A percentile compares a stretch with the other conserved stretches of the same genome.
Conservation (phyloP, 2,797 vertebrate species). For the Melanotaenia parkinsoni region DNA sequence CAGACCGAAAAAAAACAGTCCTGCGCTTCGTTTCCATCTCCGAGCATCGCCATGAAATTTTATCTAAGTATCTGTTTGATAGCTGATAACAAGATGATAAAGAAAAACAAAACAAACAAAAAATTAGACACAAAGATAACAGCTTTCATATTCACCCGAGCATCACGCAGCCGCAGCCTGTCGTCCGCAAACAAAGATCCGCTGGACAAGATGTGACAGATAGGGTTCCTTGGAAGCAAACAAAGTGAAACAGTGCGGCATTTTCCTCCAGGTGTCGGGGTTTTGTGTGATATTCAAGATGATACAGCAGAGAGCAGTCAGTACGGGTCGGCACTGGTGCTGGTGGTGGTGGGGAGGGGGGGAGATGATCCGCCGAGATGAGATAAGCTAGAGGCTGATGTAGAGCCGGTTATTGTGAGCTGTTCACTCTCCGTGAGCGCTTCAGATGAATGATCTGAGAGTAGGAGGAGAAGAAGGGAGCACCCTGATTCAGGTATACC, state of each 20-base stretch:
- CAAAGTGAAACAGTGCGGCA: conserved; percentile 58
- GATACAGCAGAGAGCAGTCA: conserved; percentile 23
- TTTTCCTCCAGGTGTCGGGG: conserved; percentile 16
- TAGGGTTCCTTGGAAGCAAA: conserved; percentile 34
- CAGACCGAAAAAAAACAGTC: background rate
- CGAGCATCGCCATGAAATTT: background rate
- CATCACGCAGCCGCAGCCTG: conserved; percentile 64
- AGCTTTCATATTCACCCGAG: conserved; percentile 60
- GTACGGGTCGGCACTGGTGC: conserved; percentile 40
- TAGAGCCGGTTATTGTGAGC: conserved; percentile 45
- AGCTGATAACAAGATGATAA: conserved; percentile 20
- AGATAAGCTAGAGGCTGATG: conserved; percentile 48
- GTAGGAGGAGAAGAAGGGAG: conserved; percentile 40
- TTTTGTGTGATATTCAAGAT: conserved; percentile 22
- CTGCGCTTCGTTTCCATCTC: background rate
- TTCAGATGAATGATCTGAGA: conserved; percentile 36
- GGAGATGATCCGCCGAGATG: conserved; percentile 43
- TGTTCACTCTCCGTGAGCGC: conserved; percentile 47
- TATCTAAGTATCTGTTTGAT: conserved; percentile 15
- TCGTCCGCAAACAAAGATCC: conserved; percentile 62
- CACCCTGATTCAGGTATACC: conserved; percentile 41
- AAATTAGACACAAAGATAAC: conserved; percentile 28
- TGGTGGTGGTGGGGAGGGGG: background rate
- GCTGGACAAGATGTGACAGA: conserved; percentile 35
- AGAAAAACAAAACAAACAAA: conserved; percentile 11